phyloP scores from a whole-genome alignment of 2,113 vertebrate species.

The Garra rufa region DNA sequence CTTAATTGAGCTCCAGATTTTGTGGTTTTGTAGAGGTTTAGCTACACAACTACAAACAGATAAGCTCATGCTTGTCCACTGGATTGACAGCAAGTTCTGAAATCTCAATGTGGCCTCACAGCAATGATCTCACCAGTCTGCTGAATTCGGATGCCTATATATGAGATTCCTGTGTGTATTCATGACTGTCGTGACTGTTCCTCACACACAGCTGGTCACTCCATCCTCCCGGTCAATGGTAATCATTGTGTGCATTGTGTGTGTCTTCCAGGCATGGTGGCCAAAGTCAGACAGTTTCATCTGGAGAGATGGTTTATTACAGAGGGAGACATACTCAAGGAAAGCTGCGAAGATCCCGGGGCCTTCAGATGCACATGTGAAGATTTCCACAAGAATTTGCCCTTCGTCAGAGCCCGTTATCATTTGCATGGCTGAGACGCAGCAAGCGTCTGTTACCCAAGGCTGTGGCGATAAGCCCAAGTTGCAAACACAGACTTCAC shows the following conservation, averaged over 20 bases:
- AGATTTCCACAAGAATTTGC: constrained; percentile 37
- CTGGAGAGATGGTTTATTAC: constrained; percentile 52
- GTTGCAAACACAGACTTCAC: constrained; percentile 22
- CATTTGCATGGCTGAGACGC: constrained; percentile 26
- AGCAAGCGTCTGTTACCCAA: not conserved
- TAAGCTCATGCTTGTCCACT: not conserved
- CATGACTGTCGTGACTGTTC: constrained; percentile 34
- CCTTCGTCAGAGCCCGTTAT: not conserved
- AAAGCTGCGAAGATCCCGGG: not conserved
- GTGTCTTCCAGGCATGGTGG: constrained; percentile 50
- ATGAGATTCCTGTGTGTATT: not conserved
- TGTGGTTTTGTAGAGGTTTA: not conserved
- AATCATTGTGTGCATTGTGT: constrained; percentile 57
- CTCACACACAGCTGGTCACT: constrained; percentile 62
- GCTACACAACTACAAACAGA: not conserved
- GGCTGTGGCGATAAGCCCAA: constrained; percentile 33
- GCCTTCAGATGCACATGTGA: not conserved
- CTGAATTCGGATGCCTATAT: constrained; percentile 9
- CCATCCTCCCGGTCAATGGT: constrained; percentile 50
- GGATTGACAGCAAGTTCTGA: not conserved
- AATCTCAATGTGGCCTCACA: constrained; percentile 48
- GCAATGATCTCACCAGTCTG: constrained; percentile 59
- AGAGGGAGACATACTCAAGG: constrained; percentile 43
- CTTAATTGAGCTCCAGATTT: not conserved
- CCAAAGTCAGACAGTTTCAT: constrained; percentile 13